Evolutionary conservation across 1,140 invertebrate species (phyloP), one percentile per base, ranked within the genome.

Genomic region (Lineus longissimus): DNA sequence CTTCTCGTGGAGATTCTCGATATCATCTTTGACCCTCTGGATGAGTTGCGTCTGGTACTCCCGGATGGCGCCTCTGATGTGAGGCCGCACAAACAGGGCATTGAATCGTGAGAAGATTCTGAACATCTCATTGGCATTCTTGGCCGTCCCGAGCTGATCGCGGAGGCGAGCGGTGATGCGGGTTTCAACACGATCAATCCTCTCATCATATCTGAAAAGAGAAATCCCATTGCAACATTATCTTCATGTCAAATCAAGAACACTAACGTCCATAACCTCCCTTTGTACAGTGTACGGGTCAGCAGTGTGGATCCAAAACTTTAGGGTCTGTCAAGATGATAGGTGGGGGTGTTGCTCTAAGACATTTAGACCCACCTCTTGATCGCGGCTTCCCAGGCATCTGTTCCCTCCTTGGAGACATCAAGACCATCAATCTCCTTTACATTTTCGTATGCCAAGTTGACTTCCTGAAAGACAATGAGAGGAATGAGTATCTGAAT

Each of bases 51-150:
- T 98, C 83, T 99, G 97, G 82, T 99, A 99, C 84, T 99, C 96
- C 40, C 96, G 84, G 69, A 99, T 99, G 29, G 97, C 97, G 22
- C 97, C 97, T 63, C 95, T 87, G 75, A 99, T 99, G 81, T 99
- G 96, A 6, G 96, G 96, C 17, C 97, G 87, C 4, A 99, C 95
- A 84, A 99, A 99, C 17, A 99, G 84, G 0, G 95, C 96, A 84
- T 99, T 99, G 83, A 98, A 99, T 19, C 96, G 87, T 11, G 93
- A 95, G 84, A 97, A 98, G 73, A 98, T 98, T 36, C 94, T 86
- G 83, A 98, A 99, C 97, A 99, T 99, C 84, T 99, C 97, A 82
- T 99, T 98, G 19, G 97, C 96, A 84, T 97, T 98, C 81, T 97
- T 97, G 0, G 97, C 96, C 2, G 94, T 96, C 31, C 95, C 96